These are phyloP conservation scores for Pomacea maculata DNA, from an alignment of 1,140 invertebrate species.

Conservation along the genomic window DNA sequence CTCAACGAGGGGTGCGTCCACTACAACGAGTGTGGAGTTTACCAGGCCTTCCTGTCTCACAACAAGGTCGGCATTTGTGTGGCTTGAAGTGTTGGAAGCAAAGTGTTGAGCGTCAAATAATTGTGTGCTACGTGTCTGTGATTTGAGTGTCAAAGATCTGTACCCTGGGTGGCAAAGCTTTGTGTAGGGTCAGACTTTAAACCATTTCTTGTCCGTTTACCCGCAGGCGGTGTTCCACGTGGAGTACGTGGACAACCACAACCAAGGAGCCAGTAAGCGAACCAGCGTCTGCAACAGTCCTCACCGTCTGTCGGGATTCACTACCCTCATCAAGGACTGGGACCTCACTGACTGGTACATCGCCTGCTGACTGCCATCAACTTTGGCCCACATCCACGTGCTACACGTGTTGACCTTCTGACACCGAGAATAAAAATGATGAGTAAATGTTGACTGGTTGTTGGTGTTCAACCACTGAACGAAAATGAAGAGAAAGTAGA, in stretches of 20 bases:
- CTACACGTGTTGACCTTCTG: too few species aligned
- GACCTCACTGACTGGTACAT: conserved; percentile 39
- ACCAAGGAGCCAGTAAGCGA: conserved; percentile 27
- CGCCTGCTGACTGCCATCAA: conserved; percentile 23
- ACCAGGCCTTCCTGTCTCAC: conserved; percentile 38
- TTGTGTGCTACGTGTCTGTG: too few species aligned
- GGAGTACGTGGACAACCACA: conserved; percentile 41
- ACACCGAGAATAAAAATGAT: too few species aligned
- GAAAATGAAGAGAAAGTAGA: too few species aligned
- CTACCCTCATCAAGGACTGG: conserved; percentile 45
- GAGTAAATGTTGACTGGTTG: too few species aligned
- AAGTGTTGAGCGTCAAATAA: too few species aligned
- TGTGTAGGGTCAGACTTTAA: neutral
- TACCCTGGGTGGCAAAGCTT: neutral
- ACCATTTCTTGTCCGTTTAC: neutral
- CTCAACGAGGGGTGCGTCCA: conserved; percentile 46
- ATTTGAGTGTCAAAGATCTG: too few species aligned
- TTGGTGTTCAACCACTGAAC: too few species aligned
- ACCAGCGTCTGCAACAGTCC: conserved; percentile 26
- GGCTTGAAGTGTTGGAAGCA: too few species aligned
- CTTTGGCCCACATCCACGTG: too few species aligned
- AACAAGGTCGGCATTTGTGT: conserved; percentile 34
- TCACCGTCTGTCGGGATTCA: conserved; percentile 33
- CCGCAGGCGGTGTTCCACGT: conserved; percentile 47
- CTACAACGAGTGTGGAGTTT: conserved; percentile 41